A percentile compares a stretch with the other conserved stretches of the same genome.
Conservation (phyloP, 2,797 vertebrate species). For the Ctenosaura bakeri region DNA sequence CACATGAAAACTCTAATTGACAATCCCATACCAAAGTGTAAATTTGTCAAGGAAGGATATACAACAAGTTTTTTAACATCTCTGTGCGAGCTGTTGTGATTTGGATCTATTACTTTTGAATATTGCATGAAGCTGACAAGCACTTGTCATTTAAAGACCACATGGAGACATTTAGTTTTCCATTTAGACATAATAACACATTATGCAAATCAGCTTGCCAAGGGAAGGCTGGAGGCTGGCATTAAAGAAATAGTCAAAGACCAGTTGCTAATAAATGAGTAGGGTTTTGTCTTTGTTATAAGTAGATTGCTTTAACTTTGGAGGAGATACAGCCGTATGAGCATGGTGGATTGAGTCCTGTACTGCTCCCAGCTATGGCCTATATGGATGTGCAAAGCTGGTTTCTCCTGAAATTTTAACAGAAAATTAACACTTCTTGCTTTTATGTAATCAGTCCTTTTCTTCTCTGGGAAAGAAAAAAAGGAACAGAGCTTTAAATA, state of each 20-base stretch:
- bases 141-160: constrained; percentile 88
- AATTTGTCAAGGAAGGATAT: constrained; percentile 82
- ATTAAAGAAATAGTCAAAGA: constrained; percentile 85
- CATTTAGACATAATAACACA: constrained; percentile 89
- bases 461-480: too few species aligned
- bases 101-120: constrained; percentile 87
- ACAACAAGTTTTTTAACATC: constrained; percentile 82
- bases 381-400: constrained; percentile 34
- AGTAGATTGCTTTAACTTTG: constrained; percentile 78
- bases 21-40: constrained; percentile 80
- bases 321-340: constrained; percentile 74
- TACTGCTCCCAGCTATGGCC: constrained; percentile 40
- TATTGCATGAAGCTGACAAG: constrained; percentile 87
- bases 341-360: constrained; percentile 56
- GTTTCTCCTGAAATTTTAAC: constrained; percentile 23
- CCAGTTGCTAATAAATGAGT: constrained; percentile 87
- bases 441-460: constrained; percentile 52
- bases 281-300: constrained; percentile 74
- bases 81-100: constrained; percentile 81
- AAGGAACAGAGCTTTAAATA: constrained; percentile 34
- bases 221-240: constrained; percentile 83
- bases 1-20: constrained; percentile 82
- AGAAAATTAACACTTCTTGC: constrained; percentile 49
- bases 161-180: constrained; percentile 87
- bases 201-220: constrained; percentile 87